phyloP scores from a whole-genome alignment of 2,888 invertebrate genomes.

The Mythimna lalbum region DNA sequence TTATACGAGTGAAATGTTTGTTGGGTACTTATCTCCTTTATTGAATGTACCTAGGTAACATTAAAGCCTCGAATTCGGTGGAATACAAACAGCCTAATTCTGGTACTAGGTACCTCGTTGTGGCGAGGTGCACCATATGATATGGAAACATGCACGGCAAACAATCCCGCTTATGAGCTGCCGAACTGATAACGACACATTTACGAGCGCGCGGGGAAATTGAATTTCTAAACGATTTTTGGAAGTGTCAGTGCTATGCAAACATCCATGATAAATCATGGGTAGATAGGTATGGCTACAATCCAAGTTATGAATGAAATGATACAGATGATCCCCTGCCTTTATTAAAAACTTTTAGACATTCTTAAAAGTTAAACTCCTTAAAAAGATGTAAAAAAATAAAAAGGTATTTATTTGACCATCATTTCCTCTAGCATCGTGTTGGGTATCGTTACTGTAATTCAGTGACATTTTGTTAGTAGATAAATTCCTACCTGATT shows the following conservation, averaged over 20 bases:
- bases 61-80: slow-evolving; percentile 63
- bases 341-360: neutral
- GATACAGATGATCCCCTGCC: slow-evolving; percentile 11
- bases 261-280: slow-evolving; percentile 54
- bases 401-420: neutral
- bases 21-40: no score
- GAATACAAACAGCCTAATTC: slow-evolving; percentile 71
- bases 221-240: slow-evolving; percentile 72
- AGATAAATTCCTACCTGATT: neutral
- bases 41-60: slow-evolving; percentile 33
- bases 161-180: slow-evolving; percentile 74
- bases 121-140: slow-evolving; percentile 35
- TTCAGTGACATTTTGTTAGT: neutral
- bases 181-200: slow-evolving; percentile 75
- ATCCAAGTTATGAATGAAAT: slow-evolving; percentile 2
- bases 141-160: slow-evolving; percentile 68
- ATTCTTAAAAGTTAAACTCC: neutral
- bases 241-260: slow-evolving; percentile 53
- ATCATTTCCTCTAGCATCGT: neutral
- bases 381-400: neutral
- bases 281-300: neutral
- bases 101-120: slow-evolving; percentile 56
- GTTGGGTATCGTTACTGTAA: neutral
- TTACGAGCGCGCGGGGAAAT: slow-evolving; percentile 74
- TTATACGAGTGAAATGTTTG: no score